phyloP scores from a whole-genome alignment of 2,113 vertebrate species.

The Erinaceus europaeus region DNA sequence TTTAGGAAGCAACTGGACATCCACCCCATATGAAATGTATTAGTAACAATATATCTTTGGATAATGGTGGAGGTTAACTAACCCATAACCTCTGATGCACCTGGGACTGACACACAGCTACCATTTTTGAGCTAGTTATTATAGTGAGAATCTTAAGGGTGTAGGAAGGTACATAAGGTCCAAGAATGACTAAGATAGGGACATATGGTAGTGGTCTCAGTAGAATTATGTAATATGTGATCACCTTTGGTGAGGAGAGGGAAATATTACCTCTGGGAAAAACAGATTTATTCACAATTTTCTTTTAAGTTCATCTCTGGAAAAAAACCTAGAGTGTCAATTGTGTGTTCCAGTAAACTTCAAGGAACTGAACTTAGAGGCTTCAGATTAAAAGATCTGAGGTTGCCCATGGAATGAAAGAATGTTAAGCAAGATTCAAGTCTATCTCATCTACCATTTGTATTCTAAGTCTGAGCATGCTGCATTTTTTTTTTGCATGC shows the following conservation, averaged over 20 bases:
- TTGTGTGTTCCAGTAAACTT: not conserved
- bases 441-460: not conserved
- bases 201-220: fast-evolving
- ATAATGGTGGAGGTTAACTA: not conserved
- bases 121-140: not conserved
- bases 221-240: not conserved
- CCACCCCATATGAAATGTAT: not conserved
- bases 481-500: not conserved
- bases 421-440: not conserved
- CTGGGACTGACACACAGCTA: not conserved
- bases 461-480: not conserved
- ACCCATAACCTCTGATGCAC: not conserved
- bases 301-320: not conserved
- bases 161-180: not conserved
- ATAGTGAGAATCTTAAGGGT: no score
- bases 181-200: no score
- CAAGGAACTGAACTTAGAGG: not conserved
- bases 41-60: not conserved
- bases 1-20: not conserved
- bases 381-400: not conserved
- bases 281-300: not conserved
- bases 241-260: not conserved
- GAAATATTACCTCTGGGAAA: not conserved
- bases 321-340: not conserved
- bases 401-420: fast-evolving